phyloP scores from a whole-genome alignment of 2,113 vertebrate genomes.

The Anoura caudifer region DNA sequence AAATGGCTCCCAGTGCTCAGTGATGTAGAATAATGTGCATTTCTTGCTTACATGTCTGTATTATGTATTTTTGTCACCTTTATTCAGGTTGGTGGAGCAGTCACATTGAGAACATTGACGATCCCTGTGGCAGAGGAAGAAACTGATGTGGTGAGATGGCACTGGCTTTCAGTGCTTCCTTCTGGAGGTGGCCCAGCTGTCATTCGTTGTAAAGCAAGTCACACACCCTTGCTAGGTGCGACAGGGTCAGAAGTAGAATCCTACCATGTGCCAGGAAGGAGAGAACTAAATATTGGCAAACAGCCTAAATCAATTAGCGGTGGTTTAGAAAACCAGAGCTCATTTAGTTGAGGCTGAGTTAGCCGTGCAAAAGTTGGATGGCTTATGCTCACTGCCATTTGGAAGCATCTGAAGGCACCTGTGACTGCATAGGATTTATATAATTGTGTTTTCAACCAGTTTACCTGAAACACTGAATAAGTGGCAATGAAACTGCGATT shows the following conservation, averaged over 20 bases:
- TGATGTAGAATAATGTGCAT: not conserved
- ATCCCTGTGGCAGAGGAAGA: not conserved
- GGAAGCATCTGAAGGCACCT: not conserved
- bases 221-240: not conserved
- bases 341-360: not conserved
- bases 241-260: not conserved
- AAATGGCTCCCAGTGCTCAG: not conserved
- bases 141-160: not conserved
- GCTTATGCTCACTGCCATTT: not conserved
- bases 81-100: not conserved
- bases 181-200: not conserved
- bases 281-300: not conserved
- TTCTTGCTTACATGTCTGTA: not conserved
- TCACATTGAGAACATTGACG: not conserved
- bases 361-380: not conserved
- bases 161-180: not conserved
- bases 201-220: not conserved
- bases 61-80: not conserved
- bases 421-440: not conserved
- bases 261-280: not conserved
- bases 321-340: not conserved
- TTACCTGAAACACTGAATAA: not conserved
- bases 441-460: not conserved
- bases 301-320: not conserved
- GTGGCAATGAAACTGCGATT: not conserved